Evolutionary conservation across 2,888 invertebrate genomes (phyloP), one percentile per base, ranked within the genome.

Genomic region (Scrobipalpa atriplicella): DNA sequence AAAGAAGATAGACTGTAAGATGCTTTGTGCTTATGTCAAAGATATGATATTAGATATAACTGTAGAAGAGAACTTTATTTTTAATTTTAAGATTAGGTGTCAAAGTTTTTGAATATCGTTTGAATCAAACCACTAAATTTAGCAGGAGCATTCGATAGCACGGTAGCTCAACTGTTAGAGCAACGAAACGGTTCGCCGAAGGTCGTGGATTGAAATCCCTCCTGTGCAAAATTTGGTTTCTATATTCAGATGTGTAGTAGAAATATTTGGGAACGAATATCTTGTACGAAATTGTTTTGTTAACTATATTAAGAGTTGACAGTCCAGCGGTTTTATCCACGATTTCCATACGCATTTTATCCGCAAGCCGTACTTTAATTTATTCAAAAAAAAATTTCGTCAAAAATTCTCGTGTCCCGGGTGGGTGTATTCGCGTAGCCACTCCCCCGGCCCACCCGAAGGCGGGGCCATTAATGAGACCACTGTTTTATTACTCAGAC

Each of bases 401-500:
- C 19, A 67, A 67, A 66, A 64, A 66, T 56, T 38, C 36, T 60
- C 47, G 51, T 65, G 10, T 64, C 62, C 38, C 51, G 66, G 74
- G 78, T 77, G 77, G 76, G 77, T 64, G 76, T 72, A 54, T 65
- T 73, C 75, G 72, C 71, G 68, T 64, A 69, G 74, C 74, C 74
- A 75, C 76, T 70, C 81, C 80, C 77, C 72, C 70, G 74, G 73
- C 81, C 79, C 84, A 77, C 85, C 85, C 79, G 73, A 73, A 75
- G 86, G 86, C 85, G 87, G 85, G 71, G 85, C 72, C 73, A 74
- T 80, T 87, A 87, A 86, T 86, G 80, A 84, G 77, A 72, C 68
- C 70, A 51, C 73, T 74, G 77, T 79, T 80, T 80, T 77, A 80
- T 74, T 72, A 67, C 69, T 43, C 71, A 56, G 64, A 71, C 70